Percentiles rank a stretch among this genome's conserved stretches.
phyloP scores from a whole-genome alignment of 2,888 invertebrate genomes.

The Saturnia japonica region DNA sequence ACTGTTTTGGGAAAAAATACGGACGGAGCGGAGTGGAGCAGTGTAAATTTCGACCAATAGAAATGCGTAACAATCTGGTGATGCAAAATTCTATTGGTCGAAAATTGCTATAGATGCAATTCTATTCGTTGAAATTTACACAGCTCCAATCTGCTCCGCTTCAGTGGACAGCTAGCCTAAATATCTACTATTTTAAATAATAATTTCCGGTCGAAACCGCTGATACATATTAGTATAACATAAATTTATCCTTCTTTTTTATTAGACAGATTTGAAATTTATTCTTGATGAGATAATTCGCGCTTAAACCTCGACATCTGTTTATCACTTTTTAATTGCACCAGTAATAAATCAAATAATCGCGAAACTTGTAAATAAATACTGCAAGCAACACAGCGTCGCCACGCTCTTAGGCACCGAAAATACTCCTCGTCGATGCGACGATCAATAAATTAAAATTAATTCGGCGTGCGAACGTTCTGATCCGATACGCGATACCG shows the following conservation, averaged over 20 bases:
- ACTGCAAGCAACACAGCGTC: constrained; percentile 63
- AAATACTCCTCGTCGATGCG: constrained; percentile 78
- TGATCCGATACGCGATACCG: constrained; percentile 81
- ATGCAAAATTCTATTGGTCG: too few species aligned
- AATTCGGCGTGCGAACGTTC: constrained; percentile 82
- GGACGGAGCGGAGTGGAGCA: too few species aligned
- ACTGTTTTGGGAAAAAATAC: too few species aligned
- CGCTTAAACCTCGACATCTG: background rate
- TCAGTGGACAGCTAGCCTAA: too few species aligned
- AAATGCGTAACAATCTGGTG: too few species aligned
- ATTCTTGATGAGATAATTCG: background rate
- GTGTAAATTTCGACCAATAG: too few species aligned
- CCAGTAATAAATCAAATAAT: constrained; percentile 41
- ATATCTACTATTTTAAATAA: background rate
- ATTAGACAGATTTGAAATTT: background rate
- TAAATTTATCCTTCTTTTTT: background rate
- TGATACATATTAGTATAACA: background rate
- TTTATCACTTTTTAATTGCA: constrained; percentile 27
- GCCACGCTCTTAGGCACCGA: constrained; percentile 72
- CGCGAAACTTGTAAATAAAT: constrained; percentile 58
- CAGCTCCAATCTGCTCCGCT: too few species aligned
- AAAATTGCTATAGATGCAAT: too few species aligned
- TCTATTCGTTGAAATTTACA: too few species aligned
- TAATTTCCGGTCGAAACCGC: background rate
- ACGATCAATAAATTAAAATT: constrained; percentile 82